Conservation (phyloP, 2,888 invertebrate species). For the Himalopsyche japonica region DNA sequence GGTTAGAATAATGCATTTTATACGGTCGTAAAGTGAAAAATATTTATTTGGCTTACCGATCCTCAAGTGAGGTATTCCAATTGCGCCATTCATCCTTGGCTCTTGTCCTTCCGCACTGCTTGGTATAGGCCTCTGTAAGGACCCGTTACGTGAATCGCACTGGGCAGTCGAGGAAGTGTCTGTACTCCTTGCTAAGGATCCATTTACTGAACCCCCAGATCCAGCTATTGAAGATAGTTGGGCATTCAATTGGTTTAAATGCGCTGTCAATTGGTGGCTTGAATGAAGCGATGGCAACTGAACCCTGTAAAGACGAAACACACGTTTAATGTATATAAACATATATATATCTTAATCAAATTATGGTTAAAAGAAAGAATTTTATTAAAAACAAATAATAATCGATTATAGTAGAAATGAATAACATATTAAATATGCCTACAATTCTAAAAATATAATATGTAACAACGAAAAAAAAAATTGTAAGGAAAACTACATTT, state of each 20-base stretch:
- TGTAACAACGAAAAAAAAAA: too few relatives aligned
- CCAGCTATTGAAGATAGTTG: conserved; percentile 36
- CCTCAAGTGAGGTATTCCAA: conserved; percentile 85
- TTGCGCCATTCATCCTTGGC: conserved; percentile 83
- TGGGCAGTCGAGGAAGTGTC: conserved; percentile 35
- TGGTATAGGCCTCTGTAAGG: conserved; percentile 24
- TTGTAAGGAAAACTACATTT: too few relatives aligned
- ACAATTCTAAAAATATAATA: too few relatives aligned
- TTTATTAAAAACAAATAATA: too few relatives aligned
- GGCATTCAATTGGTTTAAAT: conserved; percentile 37
- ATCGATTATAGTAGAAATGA: too few relatives aligned
- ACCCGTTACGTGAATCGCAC: conserved; percentile 34
- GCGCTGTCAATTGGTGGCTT: conserved; percentile 39
- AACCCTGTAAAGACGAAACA: conserved; percentile 23
- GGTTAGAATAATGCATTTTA: too few relatives aligned
- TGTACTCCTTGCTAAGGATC: conserved; percentile 33
- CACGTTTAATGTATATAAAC: too few relatives aligned
- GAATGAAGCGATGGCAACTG: conserved; percentile 40
- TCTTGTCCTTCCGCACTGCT: conserved; percentile 71
- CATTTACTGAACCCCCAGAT: conserved; percentile 29
- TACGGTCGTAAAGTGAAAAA: not conserved
- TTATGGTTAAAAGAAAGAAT: too few relatives aligned
- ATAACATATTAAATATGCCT: too few relatives aligned
- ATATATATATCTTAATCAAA: too few relatives aligned
- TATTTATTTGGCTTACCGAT: conserved; percentile 57